Evolutionary conservation across 2,113 vertebrate genomes (phyloP), one percentile per base, ranked within the genome.

Genomic region (Brachyhypopomus gauderio): DNA sequence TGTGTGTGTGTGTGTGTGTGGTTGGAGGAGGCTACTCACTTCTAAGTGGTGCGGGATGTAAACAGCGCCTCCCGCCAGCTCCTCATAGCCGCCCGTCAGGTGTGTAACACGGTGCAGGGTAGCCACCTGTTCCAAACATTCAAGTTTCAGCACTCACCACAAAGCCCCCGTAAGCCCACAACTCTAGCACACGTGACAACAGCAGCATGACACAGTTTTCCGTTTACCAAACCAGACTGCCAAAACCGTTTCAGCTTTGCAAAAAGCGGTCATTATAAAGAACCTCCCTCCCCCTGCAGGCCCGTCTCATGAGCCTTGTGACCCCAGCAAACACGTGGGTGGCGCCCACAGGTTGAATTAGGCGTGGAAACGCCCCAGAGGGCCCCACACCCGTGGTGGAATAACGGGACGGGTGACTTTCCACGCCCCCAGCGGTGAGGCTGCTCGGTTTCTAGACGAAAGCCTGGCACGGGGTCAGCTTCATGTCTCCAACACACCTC

Each of bases 21-120:
- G 41, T 2, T 45, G 41, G 41, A 45, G 41, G 41, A 0, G 67
- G 12, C 19, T 79, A 93, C 93, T 93, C 75, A 94, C 93, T 88
- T 93, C 89, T 88, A 93, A 90, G 88, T 84, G 90, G 89, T 92
- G 91, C 87, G 92, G 89, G 91, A 89, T 90, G 90, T 92, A 92
- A 88, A 92, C 91, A 87, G 89, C 88, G 86, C 91, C 91, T 85
- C 89, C 90, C 22, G 91, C 89, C 91, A 92, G 90, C 91, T 92
- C 91, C 89, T 94, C 93, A 94, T 94, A 94, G 89, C 90, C 93
- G 90, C 81, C 93, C 93, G 86, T 94, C 93, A 93, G 93, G 93
- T 91, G 93, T 94, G 92, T 94, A 94, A 89, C 93, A 94, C 81
- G 93, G 93, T 90, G 93, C 93, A 92, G 93, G 93, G 91, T 94